phyloP scores from a whole-genome alignment of 2,797 vertebrate species.

The Scolopax bukidnonensis region DNA sequence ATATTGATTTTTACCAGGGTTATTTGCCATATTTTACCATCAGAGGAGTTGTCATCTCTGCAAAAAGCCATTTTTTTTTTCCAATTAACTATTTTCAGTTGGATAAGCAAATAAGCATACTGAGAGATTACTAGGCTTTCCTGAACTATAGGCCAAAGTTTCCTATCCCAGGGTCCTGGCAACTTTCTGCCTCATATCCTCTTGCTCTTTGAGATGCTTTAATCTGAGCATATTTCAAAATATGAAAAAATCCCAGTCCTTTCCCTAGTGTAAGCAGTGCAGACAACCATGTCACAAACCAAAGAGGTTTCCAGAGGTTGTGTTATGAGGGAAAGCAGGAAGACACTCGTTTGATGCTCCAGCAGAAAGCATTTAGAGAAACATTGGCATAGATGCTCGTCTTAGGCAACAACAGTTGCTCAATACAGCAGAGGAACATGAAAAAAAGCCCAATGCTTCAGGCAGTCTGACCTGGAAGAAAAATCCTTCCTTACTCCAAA shows the following conservation, averaged over 20 bases:
- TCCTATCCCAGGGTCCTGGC: not conserved
- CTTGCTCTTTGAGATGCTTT: not conserved
- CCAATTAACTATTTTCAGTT: slow-evolving; percentile 10
- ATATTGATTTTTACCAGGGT: slow-evolving; percentile 30
- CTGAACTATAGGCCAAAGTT: not conserved
- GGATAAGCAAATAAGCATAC: not conserved
- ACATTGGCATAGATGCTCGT: not conserved
- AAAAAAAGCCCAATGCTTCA: not conserved
- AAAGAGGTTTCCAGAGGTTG: not conserved
- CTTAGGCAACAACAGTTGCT: not conserved
- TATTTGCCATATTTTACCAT: slow-evolving; percentile 39
- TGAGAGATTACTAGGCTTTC: not conserved
- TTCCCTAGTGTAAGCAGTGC: not conserved
- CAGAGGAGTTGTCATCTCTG: not conserved
- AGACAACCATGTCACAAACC: not conserved
- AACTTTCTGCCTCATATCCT: not conserved
- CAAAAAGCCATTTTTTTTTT: not conserved
- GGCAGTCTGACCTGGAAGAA: not conserved
- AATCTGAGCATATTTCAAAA: not conserved
- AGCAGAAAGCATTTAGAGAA: not conserved
- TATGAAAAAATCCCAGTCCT: not conserved
- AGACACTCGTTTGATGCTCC: not conserved
- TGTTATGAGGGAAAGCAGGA: not conserved
- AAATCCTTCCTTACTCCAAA: not conserved
- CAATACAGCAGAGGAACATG: not conserved